Evolutionary conservation across 1,140 invertebrate species (phyloP).

Genomic region (Drosophila pectinifera): DNA sequence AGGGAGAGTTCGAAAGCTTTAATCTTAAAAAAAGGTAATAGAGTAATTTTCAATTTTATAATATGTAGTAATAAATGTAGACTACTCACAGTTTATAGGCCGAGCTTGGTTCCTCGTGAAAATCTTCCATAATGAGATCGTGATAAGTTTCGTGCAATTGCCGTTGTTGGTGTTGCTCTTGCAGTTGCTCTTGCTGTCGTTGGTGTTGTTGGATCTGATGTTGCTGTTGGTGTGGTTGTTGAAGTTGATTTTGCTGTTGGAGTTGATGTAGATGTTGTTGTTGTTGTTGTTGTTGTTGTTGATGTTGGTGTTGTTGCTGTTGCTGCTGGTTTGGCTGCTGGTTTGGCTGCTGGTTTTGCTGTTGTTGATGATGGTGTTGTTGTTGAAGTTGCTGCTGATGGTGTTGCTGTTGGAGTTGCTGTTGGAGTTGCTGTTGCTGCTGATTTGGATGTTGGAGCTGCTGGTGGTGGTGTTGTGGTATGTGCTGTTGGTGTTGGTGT

Average conservation of each 20-base stretch:
- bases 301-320: not conserved
- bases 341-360: not conserved
- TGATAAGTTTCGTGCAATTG: conserved; percentile 62
- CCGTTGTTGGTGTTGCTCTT: conserved; percentile 41
- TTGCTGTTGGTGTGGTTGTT: not conserved
- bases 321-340: not conserved
- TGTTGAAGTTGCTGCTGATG: not conserved
- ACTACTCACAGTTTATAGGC: conserved; percentile 74
- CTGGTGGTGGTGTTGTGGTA: conserved; percentile 13
- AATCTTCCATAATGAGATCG: conserved; percentile 77
- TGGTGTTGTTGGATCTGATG: conserved; percentile 11
- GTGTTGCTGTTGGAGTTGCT: conserved; percentile 10
- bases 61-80: too few relatives aligned
- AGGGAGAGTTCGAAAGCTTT: too few relatives aligned
- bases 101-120: conserved; percentile 64
- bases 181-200: conserved; percentile 2
- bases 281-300: not conserved
- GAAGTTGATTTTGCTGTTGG: conserved; percentile 6
- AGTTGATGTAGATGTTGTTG: not conserved
- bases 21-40: too few relatives aligned
- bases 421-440: conserved; percentile 4
- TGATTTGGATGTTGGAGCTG: conserved; percentile 8
- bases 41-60: too few relatives aligned
- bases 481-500: conserved; percentile 10
- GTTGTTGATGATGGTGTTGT: not conserved